phyloP scores from a whole-genome alignment of 2,888 invertebrate genomes.

The Acanthopleura granulata region DNA sequence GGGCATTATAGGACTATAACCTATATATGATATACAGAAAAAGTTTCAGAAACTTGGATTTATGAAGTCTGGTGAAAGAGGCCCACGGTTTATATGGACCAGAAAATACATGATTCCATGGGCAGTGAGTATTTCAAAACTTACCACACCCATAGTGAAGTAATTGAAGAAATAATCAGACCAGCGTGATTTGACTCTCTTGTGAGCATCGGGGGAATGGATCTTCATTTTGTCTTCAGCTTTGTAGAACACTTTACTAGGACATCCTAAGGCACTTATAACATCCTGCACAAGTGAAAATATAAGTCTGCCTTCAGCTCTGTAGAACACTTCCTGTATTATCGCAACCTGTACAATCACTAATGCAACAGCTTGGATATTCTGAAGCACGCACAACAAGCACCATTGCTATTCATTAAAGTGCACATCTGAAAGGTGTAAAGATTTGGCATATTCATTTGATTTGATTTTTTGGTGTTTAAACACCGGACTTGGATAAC shows the following conservation, averaged over 20 bases:
- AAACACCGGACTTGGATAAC: no score
- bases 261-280: constrained; percentile 88
- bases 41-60: no score
- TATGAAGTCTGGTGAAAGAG: no score
- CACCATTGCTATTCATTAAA: no score
- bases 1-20: no score
- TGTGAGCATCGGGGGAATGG: constrained; percentile 74
- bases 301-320: background rate
- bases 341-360: no score
- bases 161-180: constrained; percentile 99
- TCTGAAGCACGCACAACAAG: no score
- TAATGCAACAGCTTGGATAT: no score
- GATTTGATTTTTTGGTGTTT: no score
- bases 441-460: background rate
- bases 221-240: constrained; percentile 99
- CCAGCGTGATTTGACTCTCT: constrained; percentile 66
- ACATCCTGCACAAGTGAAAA: constrained; percentile 76
- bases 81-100: background rate
- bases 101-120: background rate
- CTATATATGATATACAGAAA: no score
- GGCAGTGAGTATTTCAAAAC: constrained; percentile 60
- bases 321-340: no score
- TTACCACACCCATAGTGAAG: constrained; percentile 93
- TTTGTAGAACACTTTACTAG: constrained; percentile 94
- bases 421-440: no score